phyloP scores from a whole-genome alignment of 2,113 vertebrate species.

The Emydocephalus ijimae region DNA sequence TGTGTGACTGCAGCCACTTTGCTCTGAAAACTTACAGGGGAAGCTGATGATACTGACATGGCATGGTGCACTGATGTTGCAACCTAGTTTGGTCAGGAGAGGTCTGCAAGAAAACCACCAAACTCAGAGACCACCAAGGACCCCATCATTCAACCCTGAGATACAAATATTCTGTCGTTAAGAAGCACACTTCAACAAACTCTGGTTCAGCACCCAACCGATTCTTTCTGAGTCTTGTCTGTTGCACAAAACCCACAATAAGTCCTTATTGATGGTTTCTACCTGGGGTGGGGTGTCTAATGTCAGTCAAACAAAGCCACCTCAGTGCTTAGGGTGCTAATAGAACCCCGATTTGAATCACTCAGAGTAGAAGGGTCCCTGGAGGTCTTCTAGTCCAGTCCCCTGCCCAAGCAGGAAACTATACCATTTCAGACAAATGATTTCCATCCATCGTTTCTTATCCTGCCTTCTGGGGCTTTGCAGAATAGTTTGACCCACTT shows the following conservation, averaged over 20 bases:
- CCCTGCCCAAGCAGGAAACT: too few species aligned
- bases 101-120: not conserved
- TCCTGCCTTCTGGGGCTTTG: not conserved
- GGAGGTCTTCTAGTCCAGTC: too few species aligned
- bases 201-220: not conserved
- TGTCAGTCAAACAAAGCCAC: not conserved
- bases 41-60: not conserved
- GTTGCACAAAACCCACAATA: not conserved
- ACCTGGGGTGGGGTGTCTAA: not conserved
- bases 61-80: not conserved
- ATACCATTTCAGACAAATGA: too few species aligned
- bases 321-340: not conserved
- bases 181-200: not conserved
- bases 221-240: not conserved
- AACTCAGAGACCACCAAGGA: too few species aligned
- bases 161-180: too few species aligned
- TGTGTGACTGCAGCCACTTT: not conserved
- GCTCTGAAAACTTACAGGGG: not conserved
- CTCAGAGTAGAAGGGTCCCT: not conserved
- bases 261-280: not conserved
- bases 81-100: not conserved
- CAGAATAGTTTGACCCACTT: not conserved
- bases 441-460: too few species aligned
- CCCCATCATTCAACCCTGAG: too few species aligned
- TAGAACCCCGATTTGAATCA: not conserved